A percentile compares a stretch with the other conserved stretches of the same genome.
Evolutionary conservation across 2,113 vertebrate genomes (phyloP).

Genomic region (Prolemur simus): DNA sequence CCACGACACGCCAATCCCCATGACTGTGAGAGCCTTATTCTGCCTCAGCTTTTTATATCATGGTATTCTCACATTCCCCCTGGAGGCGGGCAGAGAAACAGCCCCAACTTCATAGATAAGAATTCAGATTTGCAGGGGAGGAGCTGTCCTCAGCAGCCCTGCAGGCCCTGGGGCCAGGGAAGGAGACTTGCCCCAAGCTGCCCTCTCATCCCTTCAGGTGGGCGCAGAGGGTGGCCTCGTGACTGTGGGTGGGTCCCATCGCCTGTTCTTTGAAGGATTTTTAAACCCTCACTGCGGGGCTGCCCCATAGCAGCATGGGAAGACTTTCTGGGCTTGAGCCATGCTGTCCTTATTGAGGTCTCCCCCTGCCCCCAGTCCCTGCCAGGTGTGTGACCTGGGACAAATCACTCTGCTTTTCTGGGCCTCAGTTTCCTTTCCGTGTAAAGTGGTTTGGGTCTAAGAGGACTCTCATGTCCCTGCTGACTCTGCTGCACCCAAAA

Average conservation of each 20-base stretch:
- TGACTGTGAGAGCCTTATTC: neutral
- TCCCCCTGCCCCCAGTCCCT: neutral
- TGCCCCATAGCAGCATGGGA: neutral
- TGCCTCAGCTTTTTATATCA: neutral
- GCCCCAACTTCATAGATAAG: neutral
- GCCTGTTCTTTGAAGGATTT: neutral
- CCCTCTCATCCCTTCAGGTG: neutral
- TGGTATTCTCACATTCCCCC: neutral
- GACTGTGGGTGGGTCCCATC: neutral
- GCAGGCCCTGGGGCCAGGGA: neutral
- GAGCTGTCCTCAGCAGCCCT: too few relatives aligned
- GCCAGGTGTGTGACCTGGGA: neutral
- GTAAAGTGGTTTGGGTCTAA: neutral
- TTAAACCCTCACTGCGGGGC: neutral
- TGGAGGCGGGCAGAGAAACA: neutral
- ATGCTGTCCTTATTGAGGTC: too few relatives aligned
- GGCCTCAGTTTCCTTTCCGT: neutral
- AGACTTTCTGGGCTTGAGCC: neutral
- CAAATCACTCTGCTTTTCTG: neutral
- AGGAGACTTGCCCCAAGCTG: neutral
- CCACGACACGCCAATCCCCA: neutral
- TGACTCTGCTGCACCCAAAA: neutral
- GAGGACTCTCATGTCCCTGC: neutral
- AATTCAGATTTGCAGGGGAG: neutral
- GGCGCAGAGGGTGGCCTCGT: neutral